phyloP scores from a whole-genome alignment of 2,113 vertebrate species.

The Eublepharis macularius region DNA sequence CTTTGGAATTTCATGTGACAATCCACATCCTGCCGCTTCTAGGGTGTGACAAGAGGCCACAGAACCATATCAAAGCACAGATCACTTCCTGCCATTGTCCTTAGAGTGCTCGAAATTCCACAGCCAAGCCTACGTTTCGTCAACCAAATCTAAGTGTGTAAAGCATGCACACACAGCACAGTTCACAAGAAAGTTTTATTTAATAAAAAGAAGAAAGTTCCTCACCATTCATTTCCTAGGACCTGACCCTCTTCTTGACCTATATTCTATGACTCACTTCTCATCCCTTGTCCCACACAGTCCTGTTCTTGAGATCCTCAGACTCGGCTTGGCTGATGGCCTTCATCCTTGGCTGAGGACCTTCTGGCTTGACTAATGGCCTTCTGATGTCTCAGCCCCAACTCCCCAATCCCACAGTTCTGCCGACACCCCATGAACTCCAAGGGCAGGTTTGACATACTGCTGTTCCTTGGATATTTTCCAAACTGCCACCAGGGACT shows the following conservation, averaged over 20 bases:
- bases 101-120: neutral
- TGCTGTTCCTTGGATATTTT: rapidly evolving
- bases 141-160: neutral
- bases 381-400: neutral
- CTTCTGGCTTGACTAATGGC: no score
- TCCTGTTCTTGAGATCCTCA: neutral
- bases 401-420: rapidly evolving
- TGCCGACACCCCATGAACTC: neutral
- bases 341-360: no score
- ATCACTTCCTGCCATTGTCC: neutral
- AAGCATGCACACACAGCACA: neutral
- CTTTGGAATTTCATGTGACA: neutral
- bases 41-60: neutral
- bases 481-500: rapidly evolving
- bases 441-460: rapidly evolving
- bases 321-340: neutral
- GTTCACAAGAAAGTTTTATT: no score
- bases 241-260: neutral
- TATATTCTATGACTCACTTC: neutral
- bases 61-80: neutral
- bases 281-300: neutral
- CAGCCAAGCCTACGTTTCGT: neutral
- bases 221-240: neutral
- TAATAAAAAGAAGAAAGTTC: neutral
- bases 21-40: neutral